phyloP scores from a whole-genome alignment of 2,888 invertebrate species.

The Drosophila tanythrix region DNA sequence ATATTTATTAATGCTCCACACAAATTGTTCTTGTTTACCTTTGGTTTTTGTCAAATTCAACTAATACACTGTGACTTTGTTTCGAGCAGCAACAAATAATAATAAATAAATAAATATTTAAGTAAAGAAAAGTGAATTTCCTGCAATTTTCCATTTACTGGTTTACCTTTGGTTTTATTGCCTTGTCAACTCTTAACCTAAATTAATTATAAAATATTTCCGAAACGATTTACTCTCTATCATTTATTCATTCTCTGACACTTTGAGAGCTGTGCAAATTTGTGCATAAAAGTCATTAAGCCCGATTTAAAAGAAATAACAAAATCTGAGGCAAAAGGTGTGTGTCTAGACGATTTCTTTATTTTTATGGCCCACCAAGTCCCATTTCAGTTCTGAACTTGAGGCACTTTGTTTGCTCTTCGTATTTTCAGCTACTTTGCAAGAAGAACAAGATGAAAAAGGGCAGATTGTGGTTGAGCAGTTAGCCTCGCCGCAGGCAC shows the following conservation, averaged over 20 bases:
- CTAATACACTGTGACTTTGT: not conserved
- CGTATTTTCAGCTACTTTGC: conserved; percentile 35
- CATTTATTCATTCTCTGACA: not conserved
- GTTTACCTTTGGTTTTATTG: not conserved
- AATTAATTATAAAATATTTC: conserved; percentile 10
- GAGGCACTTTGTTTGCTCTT: conserved; percentile 1
- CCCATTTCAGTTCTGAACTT: conserved; percentile 3
- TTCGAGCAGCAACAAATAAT: not conserved
- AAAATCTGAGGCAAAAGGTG: conserved; percentile 8
- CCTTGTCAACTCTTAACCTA: not conserved
- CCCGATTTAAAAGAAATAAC: not conserved
- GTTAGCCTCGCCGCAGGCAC: conserved; percentile 30
- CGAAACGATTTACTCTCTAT: conserved; percentile 5
- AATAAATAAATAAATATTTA: not conserved
- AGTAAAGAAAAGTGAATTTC: not conserved
- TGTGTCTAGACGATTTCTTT: conserved; percentile 30
- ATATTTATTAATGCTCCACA: too few species aligned
- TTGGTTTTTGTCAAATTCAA: not conserved
- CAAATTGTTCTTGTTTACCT: not conserved
- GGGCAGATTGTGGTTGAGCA: conserved; percentile 15
- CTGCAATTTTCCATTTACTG: not conserved
- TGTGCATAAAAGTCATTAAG: conserved; percentile 20
- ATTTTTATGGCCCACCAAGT: not conserved
- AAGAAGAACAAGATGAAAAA: not conserved
- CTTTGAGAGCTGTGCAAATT: conserved; percentile 22